A percentile compares a stretch with the other conserved stretches of the same genome.
Conservation (phyloP, 1,140 invertebrate species). For the Sesamia nonagrioides region DNA sequence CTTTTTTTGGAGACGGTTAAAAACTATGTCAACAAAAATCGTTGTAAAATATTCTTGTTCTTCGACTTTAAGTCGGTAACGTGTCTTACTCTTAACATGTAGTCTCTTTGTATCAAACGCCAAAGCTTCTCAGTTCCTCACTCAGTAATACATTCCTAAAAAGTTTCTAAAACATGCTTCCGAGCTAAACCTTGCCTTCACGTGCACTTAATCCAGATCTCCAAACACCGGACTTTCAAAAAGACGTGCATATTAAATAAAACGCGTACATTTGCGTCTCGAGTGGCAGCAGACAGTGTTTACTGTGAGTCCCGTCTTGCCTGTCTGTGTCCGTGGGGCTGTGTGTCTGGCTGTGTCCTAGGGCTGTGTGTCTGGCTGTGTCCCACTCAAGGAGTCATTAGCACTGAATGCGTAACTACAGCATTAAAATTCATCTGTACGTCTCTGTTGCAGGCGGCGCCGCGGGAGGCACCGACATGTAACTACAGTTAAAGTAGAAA, state of each 20-base stretch:
- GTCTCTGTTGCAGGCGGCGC: slow-evolving; percentile 22
- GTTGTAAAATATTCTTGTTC: too few species aligned
- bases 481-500: slow-evolving; percentile 2
- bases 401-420: slow-evolving; percentile 46
- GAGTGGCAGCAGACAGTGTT: slow-evolving; percentile 16
- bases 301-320: slow-evolving; percentile 38
- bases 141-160: neutral
- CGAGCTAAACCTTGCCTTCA: neutral
- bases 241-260: slow-evolving; percentile 39
- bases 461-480: neutral
- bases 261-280: slow-evolving; percentile 31
- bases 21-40: too few species aligned
- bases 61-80: too few species aligned
- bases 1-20: too few species aligned
- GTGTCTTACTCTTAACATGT: too few species aligned
- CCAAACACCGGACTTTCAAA: slow-evolving; percentile 12
- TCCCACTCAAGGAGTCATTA: slow-evolving; percentile 45
- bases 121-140: neutral
- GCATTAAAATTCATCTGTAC: slow-evolving; percentile 47
- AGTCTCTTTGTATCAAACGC: neutral
- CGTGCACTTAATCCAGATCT: neutral
- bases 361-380: slow-evolving; percentile 13
- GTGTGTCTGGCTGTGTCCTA: slow-evolving; percentile 17
- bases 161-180: neutral
- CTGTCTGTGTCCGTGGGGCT: slow-evolving; percentile 24